Percentiles rank a stretch among this genome's conserved stretches.
phyloP scores from a whole-genome alignment of 2,797 vertebrate species.

The Pygocentrus nattereri region DNA sequence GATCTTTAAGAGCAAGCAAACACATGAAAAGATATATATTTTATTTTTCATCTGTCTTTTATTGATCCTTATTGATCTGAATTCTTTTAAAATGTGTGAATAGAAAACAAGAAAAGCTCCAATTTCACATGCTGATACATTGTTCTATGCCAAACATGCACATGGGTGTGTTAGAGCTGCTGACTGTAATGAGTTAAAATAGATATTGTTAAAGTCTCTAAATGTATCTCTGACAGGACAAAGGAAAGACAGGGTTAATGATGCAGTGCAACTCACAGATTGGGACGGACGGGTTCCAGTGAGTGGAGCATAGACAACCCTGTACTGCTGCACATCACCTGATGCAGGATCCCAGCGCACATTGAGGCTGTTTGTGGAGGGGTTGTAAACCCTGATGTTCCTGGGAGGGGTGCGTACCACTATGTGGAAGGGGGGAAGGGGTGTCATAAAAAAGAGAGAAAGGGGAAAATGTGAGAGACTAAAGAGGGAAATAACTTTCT shows the following conservation, averaged over 20 bases:
- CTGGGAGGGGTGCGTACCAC: conserved; percentile 89
- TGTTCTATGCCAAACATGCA: too few species aligned
- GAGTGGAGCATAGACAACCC: conserved; percentile 86
- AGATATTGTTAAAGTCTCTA: neutral
- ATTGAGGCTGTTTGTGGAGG: conserved; percentile 91
- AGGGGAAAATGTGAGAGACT: conserved; percentile 11
- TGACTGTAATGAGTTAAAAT: neutral
- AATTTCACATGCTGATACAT: neutral
- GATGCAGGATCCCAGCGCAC: conserved; percentile 96
- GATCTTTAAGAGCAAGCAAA: too few species aligned
- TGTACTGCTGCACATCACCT: conserved; percentile 91
- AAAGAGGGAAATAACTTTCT: neutral
- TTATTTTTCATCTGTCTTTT: neutral
- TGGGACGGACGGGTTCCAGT: conserved; percentile 84
- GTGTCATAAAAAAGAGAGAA: conserved; percentile 32
- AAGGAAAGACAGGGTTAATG: neutral
- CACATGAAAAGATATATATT: neutral
- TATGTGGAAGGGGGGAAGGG: conserved; percentile 61
- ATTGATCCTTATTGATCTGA: neutral
- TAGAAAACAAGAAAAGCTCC: neutral
- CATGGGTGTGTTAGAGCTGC: neutral
- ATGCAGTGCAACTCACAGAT: conserved; percentile 84
- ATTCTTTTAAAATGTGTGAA: neutral
- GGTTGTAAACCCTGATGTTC: conserved; percentile 92
- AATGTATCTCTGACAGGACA: neutral